phyloP scores from a whole-genome alignment of 2,797 vertebrate genomes.

The Gobio occitaniae region DNA sequence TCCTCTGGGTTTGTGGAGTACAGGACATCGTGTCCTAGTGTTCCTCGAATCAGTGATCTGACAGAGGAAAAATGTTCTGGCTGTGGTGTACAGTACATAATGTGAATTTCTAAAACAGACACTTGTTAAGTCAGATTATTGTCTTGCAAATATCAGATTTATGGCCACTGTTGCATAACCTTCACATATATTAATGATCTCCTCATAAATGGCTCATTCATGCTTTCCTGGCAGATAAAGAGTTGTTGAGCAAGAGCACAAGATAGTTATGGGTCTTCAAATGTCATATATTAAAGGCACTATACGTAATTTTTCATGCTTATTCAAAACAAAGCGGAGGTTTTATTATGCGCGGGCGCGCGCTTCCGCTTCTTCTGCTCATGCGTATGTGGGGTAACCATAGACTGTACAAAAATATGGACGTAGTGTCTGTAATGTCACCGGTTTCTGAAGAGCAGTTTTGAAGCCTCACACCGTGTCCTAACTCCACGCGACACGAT shows the following conservation, averaged over 20 bases:
- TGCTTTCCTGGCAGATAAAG: background rate
- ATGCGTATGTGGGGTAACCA: too few species aligned
- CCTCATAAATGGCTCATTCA: background rate
- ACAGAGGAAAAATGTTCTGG: background rate
- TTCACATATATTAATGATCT: background rate
- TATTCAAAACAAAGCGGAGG: too few species aligned
- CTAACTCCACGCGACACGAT: too few species aligned
- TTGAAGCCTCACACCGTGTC: too few species aligned
- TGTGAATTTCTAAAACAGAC: background rate
- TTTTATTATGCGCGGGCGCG: too few species aligned
- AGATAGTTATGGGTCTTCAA: background rate
- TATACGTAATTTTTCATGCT: too few species aligned
- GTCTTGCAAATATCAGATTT: slow-evolving; percentile 7
- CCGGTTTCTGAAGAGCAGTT: too few species aligned
- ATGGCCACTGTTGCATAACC: background rate
- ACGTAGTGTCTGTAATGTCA: too few species aligned
- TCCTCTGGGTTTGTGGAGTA: background rate
- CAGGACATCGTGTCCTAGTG: background rate
- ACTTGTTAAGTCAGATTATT: background rate
- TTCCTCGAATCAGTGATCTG: background rate
- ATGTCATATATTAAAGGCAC: too few species aligned
- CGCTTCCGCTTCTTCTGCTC: too few species aligned
- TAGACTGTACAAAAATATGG: too few species aligned
- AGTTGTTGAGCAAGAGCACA: background rate
- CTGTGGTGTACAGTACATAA: background rate